Evolutionary conservation across 2,797 vertebrate genomes (phyloP).

Genomic region (Semaprochilodus insignis): DNA sequence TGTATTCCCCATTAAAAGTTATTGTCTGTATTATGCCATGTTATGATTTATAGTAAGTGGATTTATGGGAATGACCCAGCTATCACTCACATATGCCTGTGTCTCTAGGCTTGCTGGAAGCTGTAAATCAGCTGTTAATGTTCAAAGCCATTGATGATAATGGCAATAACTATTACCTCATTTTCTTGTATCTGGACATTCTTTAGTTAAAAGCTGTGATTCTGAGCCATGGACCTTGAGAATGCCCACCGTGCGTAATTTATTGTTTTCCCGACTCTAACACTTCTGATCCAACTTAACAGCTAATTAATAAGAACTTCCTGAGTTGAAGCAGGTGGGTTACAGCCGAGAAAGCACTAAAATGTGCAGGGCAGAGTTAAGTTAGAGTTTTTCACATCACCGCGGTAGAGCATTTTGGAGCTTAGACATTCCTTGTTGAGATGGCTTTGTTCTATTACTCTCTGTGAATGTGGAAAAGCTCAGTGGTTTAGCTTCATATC

Average conservation of each 20-base stretch:
- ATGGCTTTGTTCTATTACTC: slow-evolving; percentile 1
- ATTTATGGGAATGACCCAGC: slow-evolving; percentile 61
- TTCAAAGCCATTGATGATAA: slow-evolving; percentile 40
- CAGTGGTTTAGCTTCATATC: neutral
- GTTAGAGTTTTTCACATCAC: slow-evolving; percentile 57
- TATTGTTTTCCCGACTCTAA: too few relatives aligned
- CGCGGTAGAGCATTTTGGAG: slow-evolving; percentile 43
- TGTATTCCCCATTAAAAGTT: slow-evolving; percentile 44
- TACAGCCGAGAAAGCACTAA: too few relatives aligned
- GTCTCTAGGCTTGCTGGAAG: slow-evolving; percentile 9
- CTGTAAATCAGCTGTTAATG: slow-evolving; percentile 55
- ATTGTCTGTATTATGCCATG: neutral
- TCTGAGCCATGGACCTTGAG: neutral
- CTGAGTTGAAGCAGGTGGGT: too few relatives aligned
- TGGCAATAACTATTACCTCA: slow-evolving; percentile 37
- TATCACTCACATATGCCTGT: slow-evolving; percentile 42
- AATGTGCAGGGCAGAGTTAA: neutral
- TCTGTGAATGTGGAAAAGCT: neutral
- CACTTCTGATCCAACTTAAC: too few relatives aligned
- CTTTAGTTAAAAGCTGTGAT: neutral
- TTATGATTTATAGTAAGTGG: slow-evolving; percentile 52
- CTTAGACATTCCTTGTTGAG: slow-evolving; percentile 21
- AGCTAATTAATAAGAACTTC: too few relatives aligned
- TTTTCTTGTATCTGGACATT: slow-evolving; percentile 21
- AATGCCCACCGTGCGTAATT: neutral